Conservation (phyloP, 2,888 invertebrate genomes). For the Phasia obesa region DNA sequence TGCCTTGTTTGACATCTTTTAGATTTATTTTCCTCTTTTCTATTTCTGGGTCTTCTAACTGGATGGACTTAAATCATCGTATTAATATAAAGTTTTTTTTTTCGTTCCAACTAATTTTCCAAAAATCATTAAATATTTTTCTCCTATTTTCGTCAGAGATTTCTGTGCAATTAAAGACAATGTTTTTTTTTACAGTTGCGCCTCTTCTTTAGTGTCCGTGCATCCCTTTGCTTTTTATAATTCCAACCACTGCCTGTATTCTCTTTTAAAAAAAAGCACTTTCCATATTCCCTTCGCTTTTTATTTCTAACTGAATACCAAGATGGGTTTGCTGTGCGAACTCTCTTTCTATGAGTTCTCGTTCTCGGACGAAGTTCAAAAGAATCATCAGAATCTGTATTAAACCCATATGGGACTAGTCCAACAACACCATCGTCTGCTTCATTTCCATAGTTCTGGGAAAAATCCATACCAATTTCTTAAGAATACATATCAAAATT, state of each 20-base stretch:
- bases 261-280: constrained; percentile 18
- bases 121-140: constrained; percentile 33
- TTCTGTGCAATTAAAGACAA: constrained; percentile 23
- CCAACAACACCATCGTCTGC: no score
- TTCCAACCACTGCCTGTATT: constrained; percentile 13
- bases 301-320: constrained; percentile 12
- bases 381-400: constrained; percentile 3
- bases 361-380: constrained; percentile 1
- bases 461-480: no score
- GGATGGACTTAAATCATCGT: constrained; percentile 13
- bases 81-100: constrained; percentile 24
- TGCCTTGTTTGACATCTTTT: constrained; percentile 38
- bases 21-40: constrained; percentile 19
- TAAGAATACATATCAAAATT: no score
- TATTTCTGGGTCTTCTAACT: constrained; percentile 22
- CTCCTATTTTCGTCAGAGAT: constrained; percentile 37
- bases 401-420: constrained; percentile 10
- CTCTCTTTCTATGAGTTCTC: neutral
- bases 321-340: constrained; percentile 5
- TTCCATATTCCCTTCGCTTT: constrained; percentile 9
- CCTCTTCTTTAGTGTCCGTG: constrained; percentile 14
- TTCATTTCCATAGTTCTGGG: no score
- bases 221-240: constrained; percentile 8
- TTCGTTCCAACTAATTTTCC: constrained; percentile 6
- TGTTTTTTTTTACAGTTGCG: constrained; percentile 33